phyloP scores from a whole-genome alignment of 2,113 vertebrate species.

The Melanotaenia duboulayi region DNA sequence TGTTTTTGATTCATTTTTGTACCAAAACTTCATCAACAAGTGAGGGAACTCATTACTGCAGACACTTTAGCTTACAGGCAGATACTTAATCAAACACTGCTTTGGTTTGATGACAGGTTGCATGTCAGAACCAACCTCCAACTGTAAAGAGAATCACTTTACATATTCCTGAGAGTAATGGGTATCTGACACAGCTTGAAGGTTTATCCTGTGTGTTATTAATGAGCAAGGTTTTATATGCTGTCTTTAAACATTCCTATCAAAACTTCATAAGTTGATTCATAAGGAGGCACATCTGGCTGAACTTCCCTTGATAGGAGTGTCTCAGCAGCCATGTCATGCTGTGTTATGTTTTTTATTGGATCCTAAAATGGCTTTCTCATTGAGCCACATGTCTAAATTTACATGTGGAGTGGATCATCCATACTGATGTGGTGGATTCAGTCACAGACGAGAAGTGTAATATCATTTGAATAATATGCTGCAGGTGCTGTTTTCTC shows the following conservation, averaged over 20 bases:
- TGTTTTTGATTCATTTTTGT: not conserved
- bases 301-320: slow-evolving; percentile 14
- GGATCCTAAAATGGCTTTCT: slow-evolving; percentile 29
- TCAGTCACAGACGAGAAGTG: slow-evolving; percentile 6
- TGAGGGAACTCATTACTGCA: slow-evolving; percentile 58
- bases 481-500: slow-evolving; percentile 24
- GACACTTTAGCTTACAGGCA: slow-evolving; percentile 54
- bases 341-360: slow-evolving; percentile 44
- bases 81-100: slow-evolving; percentile 44
- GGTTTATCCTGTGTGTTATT: slow-evolving; percentile 26
- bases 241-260: slow-evolving; percentile 46
- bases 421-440: not conserved
- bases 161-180: slow-evolving; percentile 24
- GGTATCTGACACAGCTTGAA: slow-evolving; percentile 42
- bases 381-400: not conserved
- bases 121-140: slow-evolving; percentile 57
- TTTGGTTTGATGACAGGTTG: slow-evolving; percentile 46
- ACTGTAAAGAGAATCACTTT: slow-evolving; percentile 1
- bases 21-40: slow-evolving; percentile 28
- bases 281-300: slow-evolving; percentile 30
- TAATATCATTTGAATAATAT: not conserved
- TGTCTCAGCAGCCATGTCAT: slow-evolving; percentile 21
- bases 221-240: slow-evolving; percentile 31
- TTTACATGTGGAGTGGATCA: slow-evolving; percentile 1
- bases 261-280: slow-evolving; percentile 56